phyloP scores from a whole-genome alignment of 2,797 vertebrate genomes.

The Masticophis lateralis region DNA sequence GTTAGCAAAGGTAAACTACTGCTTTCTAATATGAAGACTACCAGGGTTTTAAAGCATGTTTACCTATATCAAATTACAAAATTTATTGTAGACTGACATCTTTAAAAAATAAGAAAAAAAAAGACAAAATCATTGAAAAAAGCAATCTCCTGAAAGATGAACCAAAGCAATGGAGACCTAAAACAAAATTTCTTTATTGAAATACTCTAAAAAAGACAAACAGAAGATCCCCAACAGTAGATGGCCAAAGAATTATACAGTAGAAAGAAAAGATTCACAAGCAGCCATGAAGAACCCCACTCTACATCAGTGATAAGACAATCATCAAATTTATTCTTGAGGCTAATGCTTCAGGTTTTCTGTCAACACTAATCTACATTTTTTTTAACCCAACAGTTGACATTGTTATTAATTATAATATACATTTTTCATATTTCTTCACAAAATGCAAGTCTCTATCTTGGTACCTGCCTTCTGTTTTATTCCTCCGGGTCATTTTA shows the following conservation, averaged over 20 bases:
- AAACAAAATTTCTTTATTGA: neutral
- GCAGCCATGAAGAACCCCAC: neutral
- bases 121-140: neutral
- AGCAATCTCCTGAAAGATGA: neutral
- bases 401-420: neutral
- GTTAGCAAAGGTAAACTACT: neutral
- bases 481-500: neutral
- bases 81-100: neutral
- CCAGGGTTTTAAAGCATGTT: conserved; percentile 8
- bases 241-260: neutral
- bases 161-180: neutral
- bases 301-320: neutral
- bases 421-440: neutral
- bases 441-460: neutral
- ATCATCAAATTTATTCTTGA: neutral
- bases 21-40: conserved; percentile 2
- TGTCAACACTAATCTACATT: neutral
- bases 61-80: neutral
- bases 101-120: conserved; percentile 5
- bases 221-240: neutral
- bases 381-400: neutral
- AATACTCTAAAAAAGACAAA: neutral
- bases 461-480: neutral
- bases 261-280: neutral
- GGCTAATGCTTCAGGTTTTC: neutral